phyloP scores from a whole-genome alignment of 2,888 invertebrate species.

The Ectemnius cavifrons region DNA sequence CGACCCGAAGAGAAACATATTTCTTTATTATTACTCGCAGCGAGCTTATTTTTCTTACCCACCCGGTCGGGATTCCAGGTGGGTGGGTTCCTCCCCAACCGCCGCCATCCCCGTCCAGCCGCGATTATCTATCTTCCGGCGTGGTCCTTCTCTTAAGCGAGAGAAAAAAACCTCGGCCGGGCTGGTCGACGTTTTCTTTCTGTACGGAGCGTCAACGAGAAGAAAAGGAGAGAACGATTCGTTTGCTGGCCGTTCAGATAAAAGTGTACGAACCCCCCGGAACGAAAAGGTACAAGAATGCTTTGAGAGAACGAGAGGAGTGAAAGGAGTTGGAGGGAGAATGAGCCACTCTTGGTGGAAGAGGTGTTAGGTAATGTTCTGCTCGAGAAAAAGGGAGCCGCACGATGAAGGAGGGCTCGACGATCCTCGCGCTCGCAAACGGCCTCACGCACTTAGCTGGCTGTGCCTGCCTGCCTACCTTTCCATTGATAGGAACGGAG shows the following conservation, averaged over 20 bases:
- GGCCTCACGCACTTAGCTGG: not conserved
- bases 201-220: too few species aligned
- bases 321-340: not conserved
- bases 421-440: constrained; percentile 15
- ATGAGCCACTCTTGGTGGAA: not conserved
- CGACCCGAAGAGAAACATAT: constrained; percentile 76
- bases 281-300: too few species aligned
- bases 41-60: constrained; percentile 77
- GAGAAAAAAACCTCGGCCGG: constrained; percentile 56
- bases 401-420: constrained; percentile 11
- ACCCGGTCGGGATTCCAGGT: constrained; percentile 74
- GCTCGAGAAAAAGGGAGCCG: constrained; percentile 13
- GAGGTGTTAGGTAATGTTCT: not conserved
- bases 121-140: constrained; percentile 18
- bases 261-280: not conserved
- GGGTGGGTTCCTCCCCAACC: constrained; percentile 57
- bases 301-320: constrained; percentile 11
- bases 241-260: constrained; percentile 36
- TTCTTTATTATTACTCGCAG: constrained; percentile 78
- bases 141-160: constrained; percentile 36
- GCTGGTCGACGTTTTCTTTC: too few species aligned
- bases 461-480: not conserved
- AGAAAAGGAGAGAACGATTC: constrained; percentile 44
- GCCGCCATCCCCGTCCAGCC: not conserved
- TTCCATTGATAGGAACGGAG: not conserved